Percentiles rank a stretch among this genome's conserved stretches.
These are phyloP conservation scores for Apodemus agrarius DNA, from an alignment of 2,797 vertebrate genomes.

Conservation along the genomic window DNA sequence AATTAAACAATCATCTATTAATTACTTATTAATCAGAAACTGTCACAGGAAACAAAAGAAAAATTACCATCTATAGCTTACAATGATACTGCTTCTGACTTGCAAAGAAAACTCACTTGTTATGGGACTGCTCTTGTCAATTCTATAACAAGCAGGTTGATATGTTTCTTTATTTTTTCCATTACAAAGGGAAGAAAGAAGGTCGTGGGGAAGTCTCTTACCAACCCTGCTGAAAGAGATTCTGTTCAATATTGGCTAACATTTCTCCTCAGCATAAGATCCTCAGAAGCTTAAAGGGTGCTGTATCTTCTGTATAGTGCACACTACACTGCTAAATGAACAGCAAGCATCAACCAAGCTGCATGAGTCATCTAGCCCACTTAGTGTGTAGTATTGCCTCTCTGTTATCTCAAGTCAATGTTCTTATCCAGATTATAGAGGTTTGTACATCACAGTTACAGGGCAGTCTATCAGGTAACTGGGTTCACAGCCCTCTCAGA, in stretches of 20 bases:
- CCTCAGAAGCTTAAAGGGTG: neutral
- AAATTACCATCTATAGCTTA: neutral
- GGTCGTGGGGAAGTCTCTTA: neutral
- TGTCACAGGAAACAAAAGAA: neutral
- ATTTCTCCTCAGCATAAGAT: neutral
- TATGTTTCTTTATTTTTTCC: neutral
- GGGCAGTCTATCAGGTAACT: slow-evolving; percentile 62
- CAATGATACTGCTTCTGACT: neutral
- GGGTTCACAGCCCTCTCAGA: slow-evolving; percentile 31
- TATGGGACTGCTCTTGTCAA: neutral
- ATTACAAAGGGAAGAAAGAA: neutral
- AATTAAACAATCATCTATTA: slow-evolving; percentile 32
- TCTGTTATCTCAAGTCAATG: slow-evolving; percentile 6
- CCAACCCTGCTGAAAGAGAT: neutral
- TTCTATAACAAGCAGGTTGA: neutral
- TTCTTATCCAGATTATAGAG: slow-evolving; percentile 62
- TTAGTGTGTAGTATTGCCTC: neutral
- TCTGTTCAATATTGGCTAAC: neutral
- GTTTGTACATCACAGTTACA: slow-evolving; percentile 44
- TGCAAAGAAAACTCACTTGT: neutral
- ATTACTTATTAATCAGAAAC: neutral
- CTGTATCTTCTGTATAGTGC: neutral
- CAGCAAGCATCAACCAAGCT: neutral
- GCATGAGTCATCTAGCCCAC: neutral
- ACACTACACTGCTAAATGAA: neutral